Evolutionary conservation across 2,113 vertebrate genomes (phyloP), one percentile per base, ranked within the genome.

Genomic region (Takifugu flavidus): DNA sequence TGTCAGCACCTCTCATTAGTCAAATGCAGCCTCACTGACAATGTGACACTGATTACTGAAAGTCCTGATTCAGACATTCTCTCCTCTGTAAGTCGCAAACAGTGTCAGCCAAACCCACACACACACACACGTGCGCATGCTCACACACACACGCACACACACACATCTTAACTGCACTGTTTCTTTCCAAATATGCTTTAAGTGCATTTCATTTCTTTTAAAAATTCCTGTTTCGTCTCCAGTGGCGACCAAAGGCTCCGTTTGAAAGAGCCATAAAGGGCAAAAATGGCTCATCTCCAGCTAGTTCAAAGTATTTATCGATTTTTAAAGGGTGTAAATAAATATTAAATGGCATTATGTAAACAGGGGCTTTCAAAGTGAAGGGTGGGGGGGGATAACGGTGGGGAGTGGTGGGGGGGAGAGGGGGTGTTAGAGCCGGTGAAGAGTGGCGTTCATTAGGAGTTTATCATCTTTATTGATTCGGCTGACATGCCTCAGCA

Each of bases 1-100:
- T 89, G 90, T 91, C 90, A 90, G 87, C 89, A 85, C 75, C 82
- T 83, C 90, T 91, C 90, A 91, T 91, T 91, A 91, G 89, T 92
- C 90, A 90, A 88, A 87, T 81, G 77, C 85, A 74, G 83, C 82
- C 84, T 87, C 75, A 71, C 86, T 83, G 86, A 87, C 89, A 91
- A 90, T 88, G 83, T 89, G 88, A 89, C 90, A 90, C 88, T 85
- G 84, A 90, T 89, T 89, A 88, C 83, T 79, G 77, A 87, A 89
- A 87, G 79, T 74, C 86, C 87, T 88, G 84, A 90, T 86, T 88
- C 87, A 87, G 88, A 85, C 82, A 79, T 86, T 87, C 83, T 84
- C 79, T 71, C 71, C 79, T 79, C 80, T 66, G 80, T 82, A 77
- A 43, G 75, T 85, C 51, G 60, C 72, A 87, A 88, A 85, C 81